phyloP scores from a whole-genome alignment of 2,113 vertebrate genomes.

The Heteronetta atricapilla region DNA sequence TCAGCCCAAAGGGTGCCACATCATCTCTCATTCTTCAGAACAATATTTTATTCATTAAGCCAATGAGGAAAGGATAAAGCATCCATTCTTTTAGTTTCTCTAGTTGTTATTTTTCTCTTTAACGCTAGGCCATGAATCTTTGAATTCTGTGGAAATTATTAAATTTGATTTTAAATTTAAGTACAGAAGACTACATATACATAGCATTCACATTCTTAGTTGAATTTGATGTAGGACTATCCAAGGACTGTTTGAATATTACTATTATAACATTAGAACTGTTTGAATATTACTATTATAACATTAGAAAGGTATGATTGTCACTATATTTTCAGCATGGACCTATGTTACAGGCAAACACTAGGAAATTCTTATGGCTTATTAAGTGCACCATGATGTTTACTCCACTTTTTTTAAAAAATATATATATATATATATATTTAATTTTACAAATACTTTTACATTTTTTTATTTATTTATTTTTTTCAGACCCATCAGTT shows the following conservation, averaged over 20 bases:
- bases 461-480: too few species aligned
- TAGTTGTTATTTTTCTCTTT: not conserved
- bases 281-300: not conserved
- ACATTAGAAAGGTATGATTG: not conserved
- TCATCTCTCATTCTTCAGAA: not conserved
- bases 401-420: not conserved
- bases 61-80: not conserved
- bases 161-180: not conserved
- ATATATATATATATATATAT: too few species aligned
- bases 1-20: not conserved
- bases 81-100: not conserved
- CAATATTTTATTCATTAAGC: not conserved
- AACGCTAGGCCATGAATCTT: not conserved
- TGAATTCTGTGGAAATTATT: not conserved
- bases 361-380: not conserved
- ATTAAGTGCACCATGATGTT: not conserved
- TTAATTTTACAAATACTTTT: too few species aligned
- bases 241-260: not conserved
- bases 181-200: not conserved
- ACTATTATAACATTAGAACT: not conserved
- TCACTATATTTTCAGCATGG: not conserved
- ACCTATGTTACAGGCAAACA: not conserved
- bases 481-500: not conserved
- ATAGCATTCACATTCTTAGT: not conserved
- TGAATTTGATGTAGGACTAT: not conserved